A percentile compares a stretch with the other conserved stretches of the same genome.
These are phyloP conservation scores for Aradophagus sp. DNA, from an alignment of 1,140 invertebrate genomes.

Conservation along the genomic window DNA sequence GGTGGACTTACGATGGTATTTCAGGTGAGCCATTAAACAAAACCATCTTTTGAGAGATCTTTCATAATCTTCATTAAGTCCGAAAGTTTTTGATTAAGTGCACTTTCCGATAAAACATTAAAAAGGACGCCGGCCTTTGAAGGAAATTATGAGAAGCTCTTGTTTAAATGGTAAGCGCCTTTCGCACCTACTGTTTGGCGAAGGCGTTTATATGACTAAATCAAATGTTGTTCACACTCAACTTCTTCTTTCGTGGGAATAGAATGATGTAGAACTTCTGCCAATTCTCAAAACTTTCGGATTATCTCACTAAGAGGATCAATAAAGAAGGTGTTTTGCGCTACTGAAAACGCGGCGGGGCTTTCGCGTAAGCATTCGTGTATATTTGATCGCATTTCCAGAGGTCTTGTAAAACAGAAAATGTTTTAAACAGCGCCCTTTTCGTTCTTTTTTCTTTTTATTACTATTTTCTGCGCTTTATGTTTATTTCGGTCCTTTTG, in stretches of 20 bases:
- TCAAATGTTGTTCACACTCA: conserved; percentile 54
- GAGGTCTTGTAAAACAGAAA: conserved; percentile 5
- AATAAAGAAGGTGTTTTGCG: conserved; percentile 52
- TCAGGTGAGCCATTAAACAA: conserved; percentile 75
- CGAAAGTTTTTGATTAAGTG: conserved; percentile 47
- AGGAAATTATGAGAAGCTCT: conserved; percentile 31
- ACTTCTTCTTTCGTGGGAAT: conserved; percentile 51
- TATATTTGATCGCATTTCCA: conserved; percentile 36
- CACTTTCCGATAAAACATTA: conserved; percentile 23
- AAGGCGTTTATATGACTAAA: conserved; percentile 53
- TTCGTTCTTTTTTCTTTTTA: neutral
- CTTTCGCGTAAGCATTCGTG: conserved; percentile 43
- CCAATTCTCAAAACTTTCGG: conserved; percentile 51
- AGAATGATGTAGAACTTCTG: conserved; percentile 50
- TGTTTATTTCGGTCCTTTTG: no score
- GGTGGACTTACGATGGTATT: conserved; percentile 83
- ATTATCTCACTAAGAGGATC: conserved; percentile 51
- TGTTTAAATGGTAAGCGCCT: conserved; percentile 38
- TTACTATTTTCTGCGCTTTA: neutral
- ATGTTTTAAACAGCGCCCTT: neutral
- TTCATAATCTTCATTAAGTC: conserved; percentile 30
- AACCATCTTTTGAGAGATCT: conserved; percentile 8
- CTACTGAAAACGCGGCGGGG: conserved; percentile 30
- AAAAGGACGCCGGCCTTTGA: conserved; percentile 7
- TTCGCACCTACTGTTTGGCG: conserved; percentile 27